These are phyloP conservation scores for Microctenopoma stevenorrisi DNA, from an alignment of 2,797 vertebrate species.

Conservation along the genomic window DNA sequence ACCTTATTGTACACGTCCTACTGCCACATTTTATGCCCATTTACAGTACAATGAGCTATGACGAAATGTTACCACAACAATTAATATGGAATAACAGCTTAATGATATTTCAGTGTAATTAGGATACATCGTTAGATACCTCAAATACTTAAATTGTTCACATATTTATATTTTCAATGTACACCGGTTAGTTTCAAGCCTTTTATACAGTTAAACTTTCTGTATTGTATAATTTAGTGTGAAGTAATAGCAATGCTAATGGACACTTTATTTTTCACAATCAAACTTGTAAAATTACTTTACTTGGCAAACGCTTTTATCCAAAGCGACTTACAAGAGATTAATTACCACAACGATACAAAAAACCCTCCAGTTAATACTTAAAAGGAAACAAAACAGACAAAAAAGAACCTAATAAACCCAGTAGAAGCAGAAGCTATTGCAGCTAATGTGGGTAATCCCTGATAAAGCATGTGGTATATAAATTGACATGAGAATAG, in stretches of 20 bases:
- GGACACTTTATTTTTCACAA: background rate
- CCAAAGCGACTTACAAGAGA: too few species aligned
- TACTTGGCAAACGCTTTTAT: too few species aligned
- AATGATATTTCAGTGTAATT: background rate
- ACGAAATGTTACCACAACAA: constrained; percentile 33
- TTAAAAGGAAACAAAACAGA: background rate
- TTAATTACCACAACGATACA: too few species aligned
- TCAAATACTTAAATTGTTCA: background rate
- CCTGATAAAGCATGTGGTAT: constrained; percentile 13
- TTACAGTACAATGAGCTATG: background rate
- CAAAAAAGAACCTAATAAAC: background rate
- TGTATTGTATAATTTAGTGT: background rate
- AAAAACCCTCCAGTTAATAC: background rate
- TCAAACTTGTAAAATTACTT: too few species aligned
- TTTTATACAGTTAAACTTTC: background rate
- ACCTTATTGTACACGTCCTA: background rate
- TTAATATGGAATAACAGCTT: constrained; percentile 4
- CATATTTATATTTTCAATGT: background rate
- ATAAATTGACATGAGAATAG: constrained; percentile 25
- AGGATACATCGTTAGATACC: background rate
- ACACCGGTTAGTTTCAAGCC: background rate
- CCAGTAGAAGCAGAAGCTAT: constrained; percentile 1
- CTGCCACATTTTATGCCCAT: background rate
- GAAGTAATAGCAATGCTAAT: background rate
- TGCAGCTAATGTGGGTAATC: constrained; percentile 11